Percentiles rank a stretch among this genome's conserved stretches.
phyloP scores from a whole-genome alignment of 2,113 vertebrate genomes.

The Pterocles gutturalis region DNA sequence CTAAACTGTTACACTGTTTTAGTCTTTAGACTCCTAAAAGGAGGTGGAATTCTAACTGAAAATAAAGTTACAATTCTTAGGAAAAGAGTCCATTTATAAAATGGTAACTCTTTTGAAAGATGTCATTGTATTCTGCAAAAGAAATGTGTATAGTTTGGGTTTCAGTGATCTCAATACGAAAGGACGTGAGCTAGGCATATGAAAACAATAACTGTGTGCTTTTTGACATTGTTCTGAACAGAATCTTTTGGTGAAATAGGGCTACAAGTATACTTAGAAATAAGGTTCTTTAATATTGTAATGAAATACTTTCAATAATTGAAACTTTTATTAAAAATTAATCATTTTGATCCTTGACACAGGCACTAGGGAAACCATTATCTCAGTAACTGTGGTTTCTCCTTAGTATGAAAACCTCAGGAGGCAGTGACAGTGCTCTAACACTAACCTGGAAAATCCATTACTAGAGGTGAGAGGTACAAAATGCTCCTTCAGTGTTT shows the following conservation, averaged over 20 bases:
- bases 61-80: neutral
- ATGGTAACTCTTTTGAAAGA: neutral
- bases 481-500: neutral
- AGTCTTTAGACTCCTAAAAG: neutral
- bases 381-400: neutral
- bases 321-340: neutral
- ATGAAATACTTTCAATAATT: neutral
- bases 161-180: neutral
- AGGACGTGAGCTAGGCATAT: rapidly evolving
- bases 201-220: neutral
- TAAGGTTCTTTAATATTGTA: neutral
- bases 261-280: neutral
- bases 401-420: neutral
- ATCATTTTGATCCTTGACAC: neutral
- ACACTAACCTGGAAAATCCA: neutral
- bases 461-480: neutral
- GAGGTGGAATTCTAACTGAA: neutral
- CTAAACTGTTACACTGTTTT: neutral
- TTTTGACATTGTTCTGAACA: neutral
- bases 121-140: neutral
- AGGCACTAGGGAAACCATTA: neutral
- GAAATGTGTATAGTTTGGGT: neutral
- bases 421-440: neutral
- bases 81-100: neutral
- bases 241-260: neutral